Percentiles rank a stretch among this genome's conserved stretches.
phyloP scores from a whole-genome alignment of 92 coral and sea anemone genomes.

The Epizoanthus fatuus region DNA sequence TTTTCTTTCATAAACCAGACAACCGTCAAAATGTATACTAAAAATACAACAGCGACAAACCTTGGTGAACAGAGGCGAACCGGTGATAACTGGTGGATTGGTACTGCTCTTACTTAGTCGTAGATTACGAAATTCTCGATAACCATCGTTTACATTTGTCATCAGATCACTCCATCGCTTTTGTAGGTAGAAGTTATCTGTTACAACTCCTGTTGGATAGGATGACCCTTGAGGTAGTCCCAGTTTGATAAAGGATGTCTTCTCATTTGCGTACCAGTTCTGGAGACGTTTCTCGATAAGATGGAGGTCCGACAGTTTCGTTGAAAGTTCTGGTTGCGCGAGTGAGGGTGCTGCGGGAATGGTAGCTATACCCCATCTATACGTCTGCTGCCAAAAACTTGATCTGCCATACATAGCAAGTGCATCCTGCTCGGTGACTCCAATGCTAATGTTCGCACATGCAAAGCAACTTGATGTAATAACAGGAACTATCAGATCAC shows the following conservation, averaged over 20 bases:
- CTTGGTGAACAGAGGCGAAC: slow-evolving; percentile 13
- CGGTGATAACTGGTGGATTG: background rate
- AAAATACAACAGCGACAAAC: background rate
- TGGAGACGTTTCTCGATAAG: background rate
- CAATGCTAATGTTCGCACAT: too few relatives aligned
- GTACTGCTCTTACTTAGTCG: background rate
- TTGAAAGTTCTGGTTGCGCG: background rate
- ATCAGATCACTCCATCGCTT: slow-evolving; percentile 16
- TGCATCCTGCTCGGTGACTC: slow-evolving; percentile 1
- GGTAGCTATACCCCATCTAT: slow-evolving; percentile 64
- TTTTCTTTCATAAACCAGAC: too few relatives aligned
- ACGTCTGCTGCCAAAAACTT: slow-evolving; percentile 65
- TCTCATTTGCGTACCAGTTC: slow-evolving; percentile 25
- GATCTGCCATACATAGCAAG: background rate
- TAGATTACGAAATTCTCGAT: slow-evolving; percentile 21
- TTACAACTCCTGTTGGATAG: background rate
- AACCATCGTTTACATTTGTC: slow-evolving; percentile 8
- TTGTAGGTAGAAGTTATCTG: slow-evolving; percentile 4
- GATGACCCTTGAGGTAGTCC: background rate
- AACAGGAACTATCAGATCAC: slow-evolving; percentile 1
- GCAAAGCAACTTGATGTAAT: background rate
- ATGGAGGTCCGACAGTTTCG: background rate
- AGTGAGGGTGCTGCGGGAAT: slow-evolving; percentile 14
- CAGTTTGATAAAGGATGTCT: background rate
- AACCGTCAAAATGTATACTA: too few relatives aligned